Base-by-base conservation (phyloP, 2,888 invertebrate species). In the Tipula confusa region DNA sequence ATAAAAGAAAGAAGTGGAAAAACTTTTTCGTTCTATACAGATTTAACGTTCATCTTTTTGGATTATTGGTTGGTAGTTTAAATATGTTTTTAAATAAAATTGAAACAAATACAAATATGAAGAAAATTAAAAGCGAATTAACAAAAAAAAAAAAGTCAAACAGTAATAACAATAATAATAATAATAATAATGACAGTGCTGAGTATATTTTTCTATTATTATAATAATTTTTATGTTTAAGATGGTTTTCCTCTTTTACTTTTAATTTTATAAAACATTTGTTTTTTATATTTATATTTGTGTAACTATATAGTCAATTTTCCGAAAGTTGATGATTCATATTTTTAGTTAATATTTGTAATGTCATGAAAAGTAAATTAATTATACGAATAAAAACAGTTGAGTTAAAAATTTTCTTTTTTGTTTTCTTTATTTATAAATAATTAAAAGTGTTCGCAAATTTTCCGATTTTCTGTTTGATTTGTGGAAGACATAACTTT, bases 361-460 rank as follows among this genome's bases (percentile, higher is more conserved):
- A 64, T 64, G 64, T 64, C 64, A 64, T 24, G 64, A 64, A 64
- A 64, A 64, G 9, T 64, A 64, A 64, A 64, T 64, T 64, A 64
- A 64, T 64, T 64, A n/a, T n/a, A 64, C 24, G 64, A 64, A 64
- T 24, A 64, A 24, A 64, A 64, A 24, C 24, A 64, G 24, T 64
- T 7, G 24, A 7, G 5, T 64, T 64, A 64, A 24, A n/a, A 7
- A 5, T 43, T 15, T 64, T n/a, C n/a, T n/a, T n/a, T n/a, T n/a
- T n/a, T n/a, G n/a, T n/a, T n/a, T n/a, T n/a, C n/a, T n/a, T n/a
- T 64, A 24, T 64, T 24, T 24, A 64, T 64, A 64, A 64, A 64
- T 64, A 64, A 24, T 64, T 64, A 64, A 64, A 64, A 64, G 11
- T 64, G 9, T 64, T 64, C 24, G 24, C 5, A 18, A 18, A 9